Conservation (phyloP, 2,888 invertebrate genomes). For the Protonemura montana region DNA sequence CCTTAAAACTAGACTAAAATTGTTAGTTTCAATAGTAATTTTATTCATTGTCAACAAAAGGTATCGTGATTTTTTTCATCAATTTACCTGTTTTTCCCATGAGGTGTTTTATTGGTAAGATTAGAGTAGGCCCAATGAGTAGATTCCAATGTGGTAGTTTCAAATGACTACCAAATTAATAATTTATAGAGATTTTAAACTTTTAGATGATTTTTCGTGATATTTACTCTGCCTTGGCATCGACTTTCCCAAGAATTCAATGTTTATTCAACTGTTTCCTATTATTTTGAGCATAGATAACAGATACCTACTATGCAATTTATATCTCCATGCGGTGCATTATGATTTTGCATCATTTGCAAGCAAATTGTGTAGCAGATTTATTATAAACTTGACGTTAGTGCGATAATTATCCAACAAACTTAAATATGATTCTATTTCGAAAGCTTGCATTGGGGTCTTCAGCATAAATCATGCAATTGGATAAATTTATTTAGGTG, state of each 20-base stretch:
- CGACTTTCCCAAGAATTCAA: neutral
- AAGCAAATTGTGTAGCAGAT: neutral
- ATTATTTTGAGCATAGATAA: neutral
- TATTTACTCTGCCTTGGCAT: neutral
- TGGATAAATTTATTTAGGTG: too few species aligned
- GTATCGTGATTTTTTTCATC: neutral
- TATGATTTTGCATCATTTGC: neutral
- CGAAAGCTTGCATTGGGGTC: neutral
- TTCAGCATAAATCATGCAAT: neutral
- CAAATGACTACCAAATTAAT: neutral
- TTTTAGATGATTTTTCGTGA: neutral
- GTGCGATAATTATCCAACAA: too few species aligned
- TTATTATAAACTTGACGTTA: neutral
- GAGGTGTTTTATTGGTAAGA: neutral
- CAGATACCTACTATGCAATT: neutral
- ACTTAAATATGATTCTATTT: neutral
- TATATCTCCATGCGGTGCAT: neutral
- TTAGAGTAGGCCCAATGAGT: neutral
- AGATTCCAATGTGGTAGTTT: neutral
- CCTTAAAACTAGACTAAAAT: constrained; percentile 18
- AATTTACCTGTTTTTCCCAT: neutral
- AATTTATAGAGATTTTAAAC: neutral
- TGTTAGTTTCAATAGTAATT: neutral
- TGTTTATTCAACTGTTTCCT: neutral
- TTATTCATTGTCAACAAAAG: neutral